A percentile compares a stretch with the other conserved stretches of the same genome.
Conservation (phyloP, 2,888 invertebrate species). For the Carterocephalus palaemon region DNA sequence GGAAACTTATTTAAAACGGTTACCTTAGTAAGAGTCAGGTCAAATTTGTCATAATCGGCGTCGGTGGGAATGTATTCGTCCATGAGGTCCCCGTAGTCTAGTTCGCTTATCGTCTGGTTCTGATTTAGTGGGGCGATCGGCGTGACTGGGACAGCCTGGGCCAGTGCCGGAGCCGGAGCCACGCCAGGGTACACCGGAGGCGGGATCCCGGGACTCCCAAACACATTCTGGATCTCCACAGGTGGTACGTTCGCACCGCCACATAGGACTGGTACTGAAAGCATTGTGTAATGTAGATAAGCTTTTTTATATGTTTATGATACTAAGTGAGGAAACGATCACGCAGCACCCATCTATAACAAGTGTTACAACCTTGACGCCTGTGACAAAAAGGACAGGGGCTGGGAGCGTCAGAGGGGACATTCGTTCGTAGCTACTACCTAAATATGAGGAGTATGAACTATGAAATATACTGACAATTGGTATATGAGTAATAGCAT, state of each 20-base stretch:
- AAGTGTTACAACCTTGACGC: too few relatives aligned
- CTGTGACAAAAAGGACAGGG: too few relatives aligned
- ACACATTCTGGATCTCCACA: constrained; percentile 23
- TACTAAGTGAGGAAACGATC: too few relatives aligned
- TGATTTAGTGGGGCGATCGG: constrained; percentile 43
- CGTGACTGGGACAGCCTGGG: constrained; percentile 44
- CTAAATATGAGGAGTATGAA: too few relatives aligned
- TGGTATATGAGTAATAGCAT: too few relatives aligned
- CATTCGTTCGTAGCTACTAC: too few relatives aligned
- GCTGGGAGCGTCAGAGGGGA: too few relatives aligned
- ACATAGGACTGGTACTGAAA: constrained; percentile 8
- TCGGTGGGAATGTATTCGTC: constrained; percentile 47
- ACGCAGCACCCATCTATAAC: too few relatives aligned
- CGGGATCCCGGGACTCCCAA: constrained; percentile 25
- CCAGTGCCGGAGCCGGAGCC: not conserved
- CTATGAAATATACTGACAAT: too few relatives aligned
- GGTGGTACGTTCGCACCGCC: not conserved
- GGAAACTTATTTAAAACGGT: constrained; percentile 10
- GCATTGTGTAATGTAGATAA: not conserved
- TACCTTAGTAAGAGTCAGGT: constrained; percentile 83
- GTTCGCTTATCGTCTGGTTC: constrained; percentile 26
- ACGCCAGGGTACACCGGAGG: not conserved
- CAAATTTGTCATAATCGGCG: constrained; percentile 79
- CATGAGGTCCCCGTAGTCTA: constrained; percentile 47
- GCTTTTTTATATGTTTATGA: too few relatives aligned